phyloP scores from a whole-genome alignment of 1,140 invertebrate species.

The Apis florea region DNA sequence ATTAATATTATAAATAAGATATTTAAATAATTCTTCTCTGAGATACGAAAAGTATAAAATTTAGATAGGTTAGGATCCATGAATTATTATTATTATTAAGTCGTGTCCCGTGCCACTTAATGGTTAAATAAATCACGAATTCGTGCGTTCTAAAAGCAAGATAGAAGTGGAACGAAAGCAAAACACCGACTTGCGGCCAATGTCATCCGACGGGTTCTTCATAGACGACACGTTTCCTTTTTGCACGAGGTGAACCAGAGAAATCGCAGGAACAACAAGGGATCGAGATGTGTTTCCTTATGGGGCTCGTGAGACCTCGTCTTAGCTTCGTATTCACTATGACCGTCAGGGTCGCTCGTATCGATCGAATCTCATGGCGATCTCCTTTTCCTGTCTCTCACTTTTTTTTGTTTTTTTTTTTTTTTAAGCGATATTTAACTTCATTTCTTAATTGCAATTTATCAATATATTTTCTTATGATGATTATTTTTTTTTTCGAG shows the following conservation, averaged over 20 bases:
- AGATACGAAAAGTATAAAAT: no score
- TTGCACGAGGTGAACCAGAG: slow-evolving; percentile 63
- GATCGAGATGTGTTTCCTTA: slow-evolving; percentile 61
- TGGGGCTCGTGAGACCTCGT: slow-evolving; percentile 57
- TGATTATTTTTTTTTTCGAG: not conserved
- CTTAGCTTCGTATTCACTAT: slow-evolving; percentile 18
- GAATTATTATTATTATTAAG: not conserved
- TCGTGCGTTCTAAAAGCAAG: not conserved
- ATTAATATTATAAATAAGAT: no score
- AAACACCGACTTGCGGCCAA: slow-evolving; percentile 27
- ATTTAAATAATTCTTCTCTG: no score
- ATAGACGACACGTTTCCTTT: slow-evolving; percentile 54
- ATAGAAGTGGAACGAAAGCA: not conserved
- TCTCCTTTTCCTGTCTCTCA: slow-evolving; percentile 17
- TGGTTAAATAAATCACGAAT: slow-evolving; percentile 12
- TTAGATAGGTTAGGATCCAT: no score
- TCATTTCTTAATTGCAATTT: not conserved
- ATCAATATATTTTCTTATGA: not conserved
- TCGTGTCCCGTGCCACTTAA: slow-evolving; percentile 22
- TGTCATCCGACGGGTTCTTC: slow-evolving; percentile 46
- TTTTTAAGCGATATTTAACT: not conserved
- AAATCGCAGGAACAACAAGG: slow-evolving; percentile 24
- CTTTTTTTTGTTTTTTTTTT: not conserved
- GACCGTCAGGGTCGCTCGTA: slow-evolving; percentile 19
- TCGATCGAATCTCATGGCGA: slow-evolving; percentile 26